Conservation (phyloP, 1,140 invertebrate genomes). For the Trypoxylus dichotomus region DNA sequence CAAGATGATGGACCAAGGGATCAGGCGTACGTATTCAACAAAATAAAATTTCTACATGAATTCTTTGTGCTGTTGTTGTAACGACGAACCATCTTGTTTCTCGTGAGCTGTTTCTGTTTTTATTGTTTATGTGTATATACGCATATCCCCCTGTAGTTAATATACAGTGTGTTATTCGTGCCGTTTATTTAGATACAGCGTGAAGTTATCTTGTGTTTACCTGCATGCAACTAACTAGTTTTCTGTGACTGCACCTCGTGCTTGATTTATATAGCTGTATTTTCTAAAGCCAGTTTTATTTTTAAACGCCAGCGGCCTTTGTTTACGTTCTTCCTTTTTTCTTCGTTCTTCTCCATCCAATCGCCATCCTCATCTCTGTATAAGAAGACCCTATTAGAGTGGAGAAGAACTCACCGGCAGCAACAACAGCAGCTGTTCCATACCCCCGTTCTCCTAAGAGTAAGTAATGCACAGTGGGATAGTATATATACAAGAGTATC, state of each 20-base stretch:
- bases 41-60: neutral
- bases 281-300: conserved; percentile 23
- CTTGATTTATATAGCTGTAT: conserved; percentile 17
- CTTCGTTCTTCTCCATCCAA: neutral
- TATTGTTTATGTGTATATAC: neutral
- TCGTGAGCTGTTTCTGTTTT: neutral
- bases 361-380: neutral
- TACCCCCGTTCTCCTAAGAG: neutral
- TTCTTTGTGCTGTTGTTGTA: neutral
- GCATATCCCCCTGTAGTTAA: neutral
- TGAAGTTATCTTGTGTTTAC: conserved; percentile 12
- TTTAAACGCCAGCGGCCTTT: conserved; percentile 14
- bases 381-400: neutral
- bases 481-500: neutral
- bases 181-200: neutral
- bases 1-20: conserved; percentile 21
- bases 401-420: neutral
- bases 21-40: neutral
- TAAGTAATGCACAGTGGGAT: neutral
- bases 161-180: conserved; percentile 19
- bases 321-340: conserved; percentile 2
- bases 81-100: neutral
- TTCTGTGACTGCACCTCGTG: conserved; percentile 3
- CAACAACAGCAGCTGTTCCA: neutral
- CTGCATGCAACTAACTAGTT: conserved; percentile 10